Evolutionary conservation across 2,797 vertebrate genomes (phyloP), one percentile per base, ranked within the genome.

Genomic region (Amphiprion clarkii): DNA sequence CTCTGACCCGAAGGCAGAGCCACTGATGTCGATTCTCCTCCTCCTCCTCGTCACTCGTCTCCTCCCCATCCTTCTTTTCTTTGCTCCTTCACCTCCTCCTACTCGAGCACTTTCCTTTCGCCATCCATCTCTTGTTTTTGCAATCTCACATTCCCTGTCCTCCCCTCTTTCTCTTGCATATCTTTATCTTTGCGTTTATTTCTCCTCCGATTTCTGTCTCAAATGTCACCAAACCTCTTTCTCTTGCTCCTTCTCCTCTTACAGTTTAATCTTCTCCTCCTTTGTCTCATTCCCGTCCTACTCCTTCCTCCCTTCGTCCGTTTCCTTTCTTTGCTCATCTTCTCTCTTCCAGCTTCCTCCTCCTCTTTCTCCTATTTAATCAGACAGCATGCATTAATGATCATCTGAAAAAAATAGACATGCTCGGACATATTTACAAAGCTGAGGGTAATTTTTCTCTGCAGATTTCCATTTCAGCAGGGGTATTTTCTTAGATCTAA

Each of bases 1-100:
- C 78, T n/a, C 3, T 83, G 89, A 92, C 92, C 91, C 73, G 78
- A 72, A 79, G 81, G 81, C 86, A 68, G 67, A 44, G 71, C 67
- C 51, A 79, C 71, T 36, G 78, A 83, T 71, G 77, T 72, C 48
- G 1, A 17, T 13, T 5, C 65, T 71, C 78, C 83, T 90, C 74
- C 67, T 75, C 36, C 72, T 70, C 66, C 67, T 71, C 71, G 82
- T 92, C 90, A 74, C 42, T 81, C 59, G 6, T 79, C 85, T 65
- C 83, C 70, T 76, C 49, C 59, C 74, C 76, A 62, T 80, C 46
- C 60, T 65, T 76, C 76, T 74, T 74, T 62, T 57, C 48, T 58
- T 53, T 27, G 66, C 53, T 74, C 36, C 48, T 55, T 46, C 4
- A 3, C 31, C 69, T 67, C 52, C 67, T 70, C 44, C 39, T 16